Base-by-base conservation (phyloP, 1,140 invertebrate genomes). In the Drosophila funebris region DNA sequence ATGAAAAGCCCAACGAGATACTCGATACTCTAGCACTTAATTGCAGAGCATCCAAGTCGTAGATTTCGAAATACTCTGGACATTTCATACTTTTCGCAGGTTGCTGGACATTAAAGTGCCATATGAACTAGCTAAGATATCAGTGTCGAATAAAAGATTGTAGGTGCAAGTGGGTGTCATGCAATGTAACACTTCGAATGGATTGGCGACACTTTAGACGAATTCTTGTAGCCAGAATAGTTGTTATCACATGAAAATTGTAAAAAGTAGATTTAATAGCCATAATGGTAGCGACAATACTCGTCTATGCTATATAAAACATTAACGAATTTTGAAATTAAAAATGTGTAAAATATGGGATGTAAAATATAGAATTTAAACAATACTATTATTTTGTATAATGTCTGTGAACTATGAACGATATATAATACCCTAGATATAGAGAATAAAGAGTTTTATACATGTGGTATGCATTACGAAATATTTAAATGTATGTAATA, bases 1-100 rank as follows among this genome's bases (percentile, higher is more conserved):
- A 84, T 84, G 82, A 84, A 84, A 87, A 87, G 77, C 69, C 67
- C 63, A 63, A 68, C 64, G 9, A 70, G 77, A 77, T 80, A 62
- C 64, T 41, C 37, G 48, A 27, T 52, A 52, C 48, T 76, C 71
- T 44, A 46, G 53, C 76, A 44, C 72, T 57, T 79, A 87, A 84
- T 84, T 87, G 82, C 74, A 64, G 64, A 77, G 63, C 41, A 77
- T 63, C 57, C 72, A 61, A 69, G 20, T 58, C 73, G 71, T 67
- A 87, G 77, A 74, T 66, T 72, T 63, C 29, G 29, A 33, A 37
- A 44, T 46, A 33, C 24, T 67, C 11, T 29, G 20, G 16, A 37
- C 56, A 37, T 41, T 39, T 36, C 44, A 43, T 33, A 43, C 22
- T 24, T 60, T 39, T 57, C 22, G 22, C n/a, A 4, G 13, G 4